Percentiles rank a stretch among this genome's conserved stretches.
These are phyloP conservation scores for Tapirus indicus DNA, from an alignment of 2,797 vertebrate genomes.

Conservation along the genomic window DNA sequence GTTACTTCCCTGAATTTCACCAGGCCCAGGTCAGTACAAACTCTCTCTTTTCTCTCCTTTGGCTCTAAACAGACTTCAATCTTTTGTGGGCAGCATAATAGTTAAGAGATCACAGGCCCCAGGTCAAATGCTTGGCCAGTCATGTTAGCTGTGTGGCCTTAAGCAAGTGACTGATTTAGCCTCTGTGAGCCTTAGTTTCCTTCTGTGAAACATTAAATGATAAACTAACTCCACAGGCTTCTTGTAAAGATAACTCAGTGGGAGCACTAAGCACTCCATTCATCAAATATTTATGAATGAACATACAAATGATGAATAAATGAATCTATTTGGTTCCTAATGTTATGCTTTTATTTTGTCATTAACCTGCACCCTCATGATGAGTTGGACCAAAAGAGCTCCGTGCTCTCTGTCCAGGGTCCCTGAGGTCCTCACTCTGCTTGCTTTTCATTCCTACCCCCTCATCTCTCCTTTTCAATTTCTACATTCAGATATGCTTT, in stretches of 20 bases:
- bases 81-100: neutral
- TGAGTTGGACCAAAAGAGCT: neutral
- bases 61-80: neutral
- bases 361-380: neutral
- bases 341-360: neutral
- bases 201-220: neutral
- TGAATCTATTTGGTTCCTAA: neutral
- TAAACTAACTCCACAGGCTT: neutral
- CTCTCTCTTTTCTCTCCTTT: neutral
- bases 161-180: neutral
- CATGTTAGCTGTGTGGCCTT: neutral
- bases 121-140: neutral
- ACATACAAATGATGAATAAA: neutral
- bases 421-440: neutral
- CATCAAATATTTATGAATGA: neutral
- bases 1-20: neutral
- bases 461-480: neutral
- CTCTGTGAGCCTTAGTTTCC: neutral
- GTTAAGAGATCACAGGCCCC: neutral
- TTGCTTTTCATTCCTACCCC: neutral
- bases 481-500: neutral
- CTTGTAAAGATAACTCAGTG: neutral
- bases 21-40: neutral
- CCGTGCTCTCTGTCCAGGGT: neutral
- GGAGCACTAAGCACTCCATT: neutral